A percentile compares a stretch with the other conserved stretches of the same genome.
These are phyloP conservation scores for Cyanistes caeruleus DNA, from an alignment of 2,113 vertebrate species.

Conservation along the genomic window DNA sequence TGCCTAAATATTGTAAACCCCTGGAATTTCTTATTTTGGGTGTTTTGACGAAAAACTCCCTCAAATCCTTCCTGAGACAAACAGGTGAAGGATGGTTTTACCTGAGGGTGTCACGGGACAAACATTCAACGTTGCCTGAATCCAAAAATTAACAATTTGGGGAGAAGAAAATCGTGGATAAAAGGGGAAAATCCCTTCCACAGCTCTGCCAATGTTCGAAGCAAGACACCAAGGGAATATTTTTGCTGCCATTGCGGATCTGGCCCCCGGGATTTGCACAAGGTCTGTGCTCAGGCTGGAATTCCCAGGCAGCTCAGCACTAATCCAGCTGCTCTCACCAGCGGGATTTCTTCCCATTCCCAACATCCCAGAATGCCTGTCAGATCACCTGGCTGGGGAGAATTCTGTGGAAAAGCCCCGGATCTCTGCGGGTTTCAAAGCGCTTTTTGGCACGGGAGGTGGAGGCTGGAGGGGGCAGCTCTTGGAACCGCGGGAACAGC, in stretches of 20 bases:
- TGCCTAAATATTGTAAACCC: neutral
- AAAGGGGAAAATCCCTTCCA: neutral
- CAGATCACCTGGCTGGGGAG: neutral
- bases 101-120: neutral
- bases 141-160: neutral
- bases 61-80: neutral
- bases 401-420: neutral
- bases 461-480: neutral
- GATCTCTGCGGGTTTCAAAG: neutral
- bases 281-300: neutral
- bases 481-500: neutral
- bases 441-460: neutral
- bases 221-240: rapidly evolving
- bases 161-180: rapidly evolving
- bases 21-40: neutral
- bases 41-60: neutral
- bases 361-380: neutral
- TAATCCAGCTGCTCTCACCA: neutral
- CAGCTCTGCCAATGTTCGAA: neutral
- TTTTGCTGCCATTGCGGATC: neutral
- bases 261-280: neutral
- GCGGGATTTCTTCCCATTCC: neutral
- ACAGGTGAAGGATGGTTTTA: neutral
- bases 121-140: rapidly evolving
- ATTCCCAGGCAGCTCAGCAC: neutral